A percentile compares a stretch with the other conserved stretches of the same genome.
Conservation (phyloP, 1,140 invertebrate genomes). For the Nylanderia fulva region DNA sequence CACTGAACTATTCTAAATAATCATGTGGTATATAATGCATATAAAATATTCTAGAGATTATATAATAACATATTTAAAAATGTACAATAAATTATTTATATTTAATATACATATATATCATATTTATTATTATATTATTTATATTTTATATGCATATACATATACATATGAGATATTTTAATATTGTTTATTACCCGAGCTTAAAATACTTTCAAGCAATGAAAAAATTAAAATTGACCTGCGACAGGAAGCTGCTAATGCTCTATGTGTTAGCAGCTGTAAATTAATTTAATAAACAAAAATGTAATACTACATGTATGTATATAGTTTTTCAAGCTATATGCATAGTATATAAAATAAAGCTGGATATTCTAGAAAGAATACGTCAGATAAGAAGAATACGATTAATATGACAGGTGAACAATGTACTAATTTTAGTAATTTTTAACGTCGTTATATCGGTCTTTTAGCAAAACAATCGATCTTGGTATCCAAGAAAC, state of each 20-base stretch:
- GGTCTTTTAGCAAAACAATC: background rate
- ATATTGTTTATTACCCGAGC: background rate
- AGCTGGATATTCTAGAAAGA: constrained; percentile 19
- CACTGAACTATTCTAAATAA: too few relatives aligned
- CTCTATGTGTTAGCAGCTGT: constrained; percentile 10
- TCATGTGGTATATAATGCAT: too few relatives aligned
- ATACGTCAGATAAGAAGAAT: background rate
- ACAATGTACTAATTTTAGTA: background rate
- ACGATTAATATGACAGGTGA: constrained; percentile 44
- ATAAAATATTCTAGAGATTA: too few relatives aligned
- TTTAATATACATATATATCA: background rate
- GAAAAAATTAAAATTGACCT: background rate
- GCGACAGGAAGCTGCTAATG: constrained; percentile 34
- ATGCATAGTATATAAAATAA: background rate
- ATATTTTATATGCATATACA: background rate
- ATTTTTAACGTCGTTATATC: constrained; percentile 20
- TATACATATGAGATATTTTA: background rate
- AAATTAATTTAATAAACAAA: constrained; percentile 23
- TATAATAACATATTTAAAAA: too few relatives aligned
- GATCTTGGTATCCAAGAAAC: constrained; percentile 26
- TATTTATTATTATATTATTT: background rate
- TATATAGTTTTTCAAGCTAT: background rate
- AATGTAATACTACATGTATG: background rate
- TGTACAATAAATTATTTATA: background rate
- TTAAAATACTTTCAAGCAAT: constrained; percentile 18